A percentile compares a stretch with the other conserved stretches of the same genome.
Conservation (phyloP, 1,140 invertebrate species). For the Habropoda laboriosa region DNA sequence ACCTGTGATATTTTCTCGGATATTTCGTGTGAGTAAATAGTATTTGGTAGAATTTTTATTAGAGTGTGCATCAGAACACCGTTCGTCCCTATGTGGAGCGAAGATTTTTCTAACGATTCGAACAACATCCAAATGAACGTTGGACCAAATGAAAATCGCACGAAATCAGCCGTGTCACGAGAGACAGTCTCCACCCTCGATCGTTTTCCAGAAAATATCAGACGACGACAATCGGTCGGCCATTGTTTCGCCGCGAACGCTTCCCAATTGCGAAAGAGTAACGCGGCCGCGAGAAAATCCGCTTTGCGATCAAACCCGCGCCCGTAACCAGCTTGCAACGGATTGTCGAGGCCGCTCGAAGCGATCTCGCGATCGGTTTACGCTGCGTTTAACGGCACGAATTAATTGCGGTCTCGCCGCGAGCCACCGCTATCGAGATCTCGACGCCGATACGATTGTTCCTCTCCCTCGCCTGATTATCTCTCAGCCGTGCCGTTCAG, state of each 20-base stretch:
- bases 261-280: constrained; percentile 7
- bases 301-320: neutral
- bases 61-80: too few species aligned
- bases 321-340: neutral
- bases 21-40: too few species aligned
- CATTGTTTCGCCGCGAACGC: constrained; percentile 3
- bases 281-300: neutral
- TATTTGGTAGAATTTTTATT: too few species aligned
- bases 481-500: neutral
- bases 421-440: neutral
- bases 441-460: constrained; percentile 19
- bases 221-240: neutral
- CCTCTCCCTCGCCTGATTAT: neutral
- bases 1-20: too few species aligned
- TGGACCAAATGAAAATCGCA: too few species aligned
- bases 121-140: too few species aligned
- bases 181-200: constrained; percentile 17
- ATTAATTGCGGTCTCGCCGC: constrained; percentile 30
- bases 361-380: neutral
- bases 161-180: neutral
- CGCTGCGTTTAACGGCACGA: neutral
- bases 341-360: neutral
- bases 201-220: constrained; percentile 23
- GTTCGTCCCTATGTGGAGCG: too few species aligned
- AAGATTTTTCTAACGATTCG: too few species aligned